These are phyloP conservation scores for Platyrinchus mystaceus DNA, from an alignment of 2,797 vertebrate genomes.

Conservation along the genomic window DNA sequence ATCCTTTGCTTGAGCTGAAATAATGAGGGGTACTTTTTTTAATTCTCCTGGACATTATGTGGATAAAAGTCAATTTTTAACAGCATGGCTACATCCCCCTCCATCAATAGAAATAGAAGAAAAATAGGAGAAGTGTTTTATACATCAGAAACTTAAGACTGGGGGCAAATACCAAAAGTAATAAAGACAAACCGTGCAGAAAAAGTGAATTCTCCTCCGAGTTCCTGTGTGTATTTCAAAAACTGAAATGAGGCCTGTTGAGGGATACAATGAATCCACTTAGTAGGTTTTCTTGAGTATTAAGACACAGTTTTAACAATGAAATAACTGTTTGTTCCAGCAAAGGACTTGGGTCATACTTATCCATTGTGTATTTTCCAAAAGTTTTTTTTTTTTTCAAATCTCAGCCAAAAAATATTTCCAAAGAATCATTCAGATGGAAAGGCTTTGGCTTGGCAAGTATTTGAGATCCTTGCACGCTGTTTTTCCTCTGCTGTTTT, in stretches of 20 bases:
- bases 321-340: constrained; percentile 53
- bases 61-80: background rate
- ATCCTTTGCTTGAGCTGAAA: constrained; percentile 13
- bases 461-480: background rate
- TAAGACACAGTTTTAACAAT: constrained; percentile 50
- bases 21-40: background rate
- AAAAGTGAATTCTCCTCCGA: background rate
- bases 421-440: constrained; percentile 57
- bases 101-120: background rate
- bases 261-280: constrained; percentile 38
- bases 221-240: background rate
- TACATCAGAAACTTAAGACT: background rate
- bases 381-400: background rate
- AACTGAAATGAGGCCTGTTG: background rate
- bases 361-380: constrained; percentile 19
- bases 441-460: constrained; percentile 34
- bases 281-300: constrained; percentile 20
- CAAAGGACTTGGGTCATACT: background rate
- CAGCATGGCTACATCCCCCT: background rate
- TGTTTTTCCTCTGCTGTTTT: background rate
- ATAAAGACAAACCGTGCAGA: background rate
- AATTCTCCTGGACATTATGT: background rate
- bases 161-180: background rate
- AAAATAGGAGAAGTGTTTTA: background rate
- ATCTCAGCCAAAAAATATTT: constrained; percentile 55